Percentiles rank a stretch among this genome's conserved stretches.
Evolutionary conservation across 2,797 vertebrate species (phyloP).

Genomic region (Balearica regulorum): DNA sequence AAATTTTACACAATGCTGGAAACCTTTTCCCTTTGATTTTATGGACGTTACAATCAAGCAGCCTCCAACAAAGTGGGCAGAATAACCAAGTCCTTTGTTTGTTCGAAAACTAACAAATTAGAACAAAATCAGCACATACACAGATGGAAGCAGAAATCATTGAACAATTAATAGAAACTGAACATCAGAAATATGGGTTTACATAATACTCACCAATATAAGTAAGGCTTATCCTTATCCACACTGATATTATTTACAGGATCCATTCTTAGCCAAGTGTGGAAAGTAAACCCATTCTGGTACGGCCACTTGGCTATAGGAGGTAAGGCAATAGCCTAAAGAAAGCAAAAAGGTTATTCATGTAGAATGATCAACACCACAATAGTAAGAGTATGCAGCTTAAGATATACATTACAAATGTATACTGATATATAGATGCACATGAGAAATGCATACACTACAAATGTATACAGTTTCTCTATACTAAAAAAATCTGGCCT

Average conservation of each 20-base stretch:
- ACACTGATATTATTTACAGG: slow-evolving; percentile 98
- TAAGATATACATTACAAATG: background rate
- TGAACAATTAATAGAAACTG: background rate
- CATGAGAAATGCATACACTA: background rate
- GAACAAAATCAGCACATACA: slow-evolving; percentile 38
- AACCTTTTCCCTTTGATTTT: slow-evolving; percentile 98
- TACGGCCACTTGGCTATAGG: slow-evolving; percentile 98
- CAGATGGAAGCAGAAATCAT: background rate
- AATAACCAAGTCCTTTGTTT: slow-evolving; percentile 97
- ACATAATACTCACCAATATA: slow-evolving; percentile 92
- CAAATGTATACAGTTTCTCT: background rate
- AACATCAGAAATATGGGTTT: background rate
- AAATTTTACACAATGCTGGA: slow-evolving; percentile 98
- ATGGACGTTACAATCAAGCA: slow-evolving; percentile 96
- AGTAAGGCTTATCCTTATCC: slow-evolving; percentile 98
- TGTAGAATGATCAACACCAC: background rate
- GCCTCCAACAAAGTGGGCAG: slow-evolving; percentile 95
- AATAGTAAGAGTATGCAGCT: background rate
- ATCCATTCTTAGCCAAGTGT: slow-evolving; percentile 98
- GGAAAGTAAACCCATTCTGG: slow-evolving; percentile 98
- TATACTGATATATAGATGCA: background rate
- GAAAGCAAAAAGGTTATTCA: background rate
- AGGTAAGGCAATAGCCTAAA: slow-evolving; percentile 96
- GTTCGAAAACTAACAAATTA: slow-evolving; percentile 88
- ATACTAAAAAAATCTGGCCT: background rate